These are phyloP conservation scores for Atopsyche davidsoni DNA, from an alignment of 1,140 invertebrate genomes.

Conservation along the genomic window DNA sequence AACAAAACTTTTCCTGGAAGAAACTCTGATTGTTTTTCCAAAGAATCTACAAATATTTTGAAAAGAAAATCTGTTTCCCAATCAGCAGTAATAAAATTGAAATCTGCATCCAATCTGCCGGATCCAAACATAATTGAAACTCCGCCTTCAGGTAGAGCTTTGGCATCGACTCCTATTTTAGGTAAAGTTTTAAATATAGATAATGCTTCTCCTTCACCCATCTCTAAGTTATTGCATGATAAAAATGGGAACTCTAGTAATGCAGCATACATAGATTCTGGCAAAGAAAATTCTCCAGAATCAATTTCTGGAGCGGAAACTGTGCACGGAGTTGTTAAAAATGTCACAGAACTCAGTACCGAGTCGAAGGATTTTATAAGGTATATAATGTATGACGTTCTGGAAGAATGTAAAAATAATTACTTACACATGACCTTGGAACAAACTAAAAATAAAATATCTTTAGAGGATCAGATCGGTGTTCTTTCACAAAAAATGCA, in stretches of 20 bases:
- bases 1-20: not conserved
- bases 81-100: not conserved
- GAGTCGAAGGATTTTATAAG: constrained; percentile 47
- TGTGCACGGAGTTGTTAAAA: constrained; percentile 18
- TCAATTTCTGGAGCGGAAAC: constrained; percentile 19
- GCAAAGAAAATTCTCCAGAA: constrained; percentile 15
- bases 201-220: constrained; percentile 36
- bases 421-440: constrained; percentile 44
- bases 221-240: too few relatives aligned
- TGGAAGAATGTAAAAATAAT: constrained; percentile 42
- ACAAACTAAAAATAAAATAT: constrained; percentile 44
- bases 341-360: constrained; percentile 35
- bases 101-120: not conserved
- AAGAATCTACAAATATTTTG: not conserved
- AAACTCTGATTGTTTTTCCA: not conserved
- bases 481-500: constrained; percentile 38
- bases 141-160: constrained; percentile 3
- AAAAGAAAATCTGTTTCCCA: not conserved
- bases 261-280: too few relatives aligned
- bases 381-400: constrained; percentile 38
- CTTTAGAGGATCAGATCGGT: constrained; percentile 41
- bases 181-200: constrained; percentile 7
- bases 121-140: not conserved
- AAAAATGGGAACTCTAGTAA: too few relatives aligned
- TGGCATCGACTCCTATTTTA: constrained; percentile 22